phyloP scores from a whole-genome alignment of 2,888 invertebrate genomes.

The Silvanus unidentatus region DNA sequence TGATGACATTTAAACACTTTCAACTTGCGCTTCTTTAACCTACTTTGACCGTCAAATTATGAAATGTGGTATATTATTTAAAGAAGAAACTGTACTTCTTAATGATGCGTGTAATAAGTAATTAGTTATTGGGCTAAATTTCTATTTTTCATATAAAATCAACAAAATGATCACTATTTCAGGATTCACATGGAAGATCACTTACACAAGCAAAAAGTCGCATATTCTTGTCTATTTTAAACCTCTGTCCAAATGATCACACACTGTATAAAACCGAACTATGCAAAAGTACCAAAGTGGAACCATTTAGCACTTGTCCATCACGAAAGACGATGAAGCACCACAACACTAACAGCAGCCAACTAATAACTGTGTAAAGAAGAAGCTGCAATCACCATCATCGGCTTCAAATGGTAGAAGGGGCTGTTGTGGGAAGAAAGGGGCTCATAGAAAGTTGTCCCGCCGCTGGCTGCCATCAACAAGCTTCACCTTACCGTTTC shows the following conservation, averaged over 20 bases:
- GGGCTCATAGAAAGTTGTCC: constrained; percentile 39
- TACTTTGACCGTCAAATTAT: no score
- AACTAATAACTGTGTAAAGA: constrained; percentile 18
- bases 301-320: constrained; percentile 17
- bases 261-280: constrained; percentile 12
- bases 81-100: no score
- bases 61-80: no score
- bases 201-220: neutral
- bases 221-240: neutral
- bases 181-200: neutral
- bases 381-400: constrained; percentile 24
- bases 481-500: no score
- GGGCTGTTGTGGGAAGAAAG: constrained; percentile 35
- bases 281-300: constrained; percentile 8
- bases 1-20: no score
- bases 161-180: neutral
- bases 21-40: no score
- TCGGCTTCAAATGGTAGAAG: constrained; percentile 19
- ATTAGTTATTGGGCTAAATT: no score
- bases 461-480: constrained; percentile 11
- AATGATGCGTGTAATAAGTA: neutral
- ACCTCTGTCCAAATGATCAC: neutral
- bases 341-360: constrained; percentile 14
- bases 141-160: neutral
- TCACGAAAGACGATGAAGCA: constrained; percentile 14